Conservation (phyloP, 1,140 invertebrate species). For the Drosophila obscura region DNA sequence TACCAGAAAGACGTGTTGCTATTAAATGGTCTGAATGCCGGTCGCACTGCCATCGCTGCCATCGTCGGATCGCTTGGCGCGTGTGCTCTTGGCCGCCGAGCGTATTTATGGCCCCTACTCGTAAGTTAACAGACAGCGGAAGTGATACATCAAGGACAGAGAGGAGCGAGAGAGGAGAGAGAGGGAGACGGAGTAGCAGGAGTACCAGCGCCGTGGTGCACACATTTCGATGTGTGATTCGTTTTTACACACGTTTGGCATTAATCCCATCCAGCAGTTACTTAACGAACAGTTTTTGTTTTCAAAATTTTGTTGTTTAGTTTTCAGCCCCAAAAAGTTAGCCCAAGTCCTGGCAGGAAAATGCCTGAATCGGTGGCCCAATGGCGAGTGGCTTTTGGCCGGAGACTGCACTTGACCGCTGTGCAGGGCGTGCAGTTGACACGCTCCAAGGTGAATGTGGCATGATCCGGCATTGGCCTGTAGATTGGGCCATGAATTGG, state of each 20-base stretch:
- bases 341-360: not conserved
- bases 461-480: no score
- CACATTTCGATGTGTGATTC: slow-evolving; percentile 30
- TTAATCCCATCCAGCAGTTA: slow-evolving; percentile 55
- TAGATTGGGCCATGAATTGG: no score
- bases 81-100: slow-evolving; percentile 67
- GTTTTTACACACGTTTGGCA: slow-evolving; percentile 66
- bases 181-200: no score
- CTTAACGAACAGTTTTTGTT: slow-evolving; percentile 53
- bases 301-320: slow-evolving; percentile 9
- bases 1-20: slow-evolving; percentile 83
- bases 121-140: slow-evolving; percentile 80
- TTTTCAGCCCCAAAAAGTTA: not conserved
- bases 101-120: slow-evolving; percentile 71
- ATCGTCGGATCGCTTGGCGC: slow-evolving; percentile 47
- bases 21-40: slow-evolving; percentile 73
- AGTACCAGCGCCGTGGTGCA: not conserved
- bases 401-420: no score
- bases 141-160: slow-evolving; percentile 77
- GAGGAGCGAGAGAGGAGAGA: no score
- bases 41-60: slow-evolving; percentile 15
- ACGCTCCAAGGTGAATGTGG: no score
- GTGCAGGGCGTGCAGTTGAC: no score
- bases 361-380: no score
- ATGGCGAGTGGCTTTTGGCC: no score